Conservation (phyloP, 2,888 invertebrate genomes). For the Choreutis nemorana region DNA sequence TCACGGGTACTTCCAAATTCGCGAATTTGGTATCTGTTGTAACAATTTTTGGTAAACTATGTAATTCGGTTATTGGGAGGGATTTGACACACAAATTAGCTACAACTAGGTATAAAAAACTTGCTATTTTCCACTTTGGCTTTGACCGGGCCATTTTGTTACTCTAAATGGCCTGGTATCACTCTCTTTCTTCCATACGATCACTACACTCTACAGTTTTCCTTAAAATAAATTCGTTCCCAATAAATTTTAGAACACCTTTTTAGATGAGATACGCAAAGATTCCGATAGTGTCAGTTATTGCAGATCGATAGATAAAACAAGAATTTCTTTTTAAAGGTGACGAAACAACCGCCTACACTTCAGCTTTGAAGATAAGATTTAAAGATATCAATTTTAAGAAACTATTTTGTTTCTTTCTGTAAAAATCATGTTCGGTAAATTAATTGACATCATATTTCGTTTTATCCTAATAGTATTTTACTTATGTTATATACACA, state of each 20-base stretch:
- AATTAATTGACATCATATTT: no score
- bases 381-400: no score
- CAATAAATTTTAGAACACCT: constrained; percentile 10
- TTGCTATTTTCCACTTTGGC: constrained; percentile 27
- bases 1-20: not conserved
- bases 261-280: constrained; percentile 8
- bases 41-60: constrained; percentile 2
- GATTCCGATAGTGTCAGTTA: constrained; percentile 28
- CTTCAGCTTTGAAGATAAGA: no score
- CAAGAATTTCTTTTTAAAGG: no score
- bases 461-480: no score
- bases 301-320: no score
- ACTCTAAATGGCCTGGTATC: constrained; percentile 20
- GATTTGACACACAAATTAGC: constrained; percentile 25
- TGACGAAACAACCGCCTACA: no score
- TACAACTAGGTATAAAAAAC: constrained; percentile 20
- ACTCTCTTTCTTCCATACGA: constrained; percentile 23
- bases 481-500: no score
- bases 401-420: no score
- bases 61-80: constrained; percentile 18
- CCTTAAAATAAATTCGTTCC: constrained; percentile 19
- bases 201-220: constrained; percentile 16
- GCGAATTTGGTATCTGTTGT: constrained; percentile 3
- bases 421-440: no score
- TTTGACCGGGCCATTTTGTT: constrained; percentile 40